Conservation (phyloP, 2,888 invertebrate genomes). For the Piscicola geometra region DNA sequence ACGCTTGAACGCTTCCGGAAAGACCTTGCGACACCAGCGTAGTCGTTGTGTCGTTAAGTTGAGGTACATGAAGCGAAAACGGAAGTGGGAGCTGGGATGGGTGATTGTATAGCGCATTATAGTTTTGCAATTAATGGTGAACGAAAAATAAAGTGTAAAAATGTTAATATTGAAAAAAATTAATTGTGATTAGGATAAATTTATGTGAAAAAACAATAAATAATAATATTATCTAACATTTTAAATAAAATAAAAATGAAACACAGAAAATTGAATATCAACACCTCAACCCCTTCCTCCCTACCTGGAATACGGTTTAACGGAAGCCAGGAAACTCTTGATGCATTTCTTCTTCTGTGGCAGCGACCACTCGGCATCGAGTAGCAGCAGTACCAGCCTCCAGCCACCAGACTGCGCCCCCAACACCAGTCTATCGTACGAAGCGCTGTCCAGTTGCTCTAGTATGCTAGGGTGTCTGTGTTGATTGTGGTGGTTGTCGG, state of each 20-base stretch:
- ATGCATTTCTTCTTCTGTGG: background rate
- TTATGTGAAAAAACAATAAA: slow-evolving; percentile 11
- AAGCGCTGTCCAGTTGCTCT: background rate
- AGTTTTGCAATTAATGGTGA: background rate
- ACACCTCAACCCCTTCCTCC: too few species aligned
- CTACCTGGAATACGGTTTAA: slow-evolving; percentile 10
- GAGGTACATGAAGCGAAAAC: slow-evolving; percentile 25
- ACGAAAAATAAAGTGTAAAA: background rate
- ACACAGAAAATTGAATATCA: background rate
- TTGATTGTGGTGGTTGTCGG: too few species aligned
- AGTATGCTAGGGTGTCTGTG: background rate
- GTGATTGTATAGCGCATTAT: too few species aligned
- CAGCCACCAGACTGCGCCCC: background rate
- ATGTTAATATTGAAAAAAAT: background rate
- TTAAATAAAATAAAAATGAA: background rate
- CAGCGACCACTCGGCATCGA: background rate
- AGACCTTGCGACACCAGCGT: slow-evolving; percentile 11
- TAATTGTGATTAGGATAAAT: background rate
- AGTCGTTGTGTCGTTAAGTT: background rate
- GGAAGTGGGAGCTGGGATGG: slow-evolving; percentile 17
- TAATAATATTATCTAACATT: background rate
- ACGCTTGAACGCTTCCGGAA: background rate
- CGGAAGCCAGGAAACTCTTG: background rate
- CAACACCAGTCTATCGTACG: slow-evolving; percentile 5
- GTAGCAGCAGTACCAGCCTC: slow-evolving; percentile 10